Evolutionary conservation across 2,888 invertebrate genomes (phyloP), one percentile per base, ranked within the genome.

Genomic region (Orthosia incerta): DNA sequence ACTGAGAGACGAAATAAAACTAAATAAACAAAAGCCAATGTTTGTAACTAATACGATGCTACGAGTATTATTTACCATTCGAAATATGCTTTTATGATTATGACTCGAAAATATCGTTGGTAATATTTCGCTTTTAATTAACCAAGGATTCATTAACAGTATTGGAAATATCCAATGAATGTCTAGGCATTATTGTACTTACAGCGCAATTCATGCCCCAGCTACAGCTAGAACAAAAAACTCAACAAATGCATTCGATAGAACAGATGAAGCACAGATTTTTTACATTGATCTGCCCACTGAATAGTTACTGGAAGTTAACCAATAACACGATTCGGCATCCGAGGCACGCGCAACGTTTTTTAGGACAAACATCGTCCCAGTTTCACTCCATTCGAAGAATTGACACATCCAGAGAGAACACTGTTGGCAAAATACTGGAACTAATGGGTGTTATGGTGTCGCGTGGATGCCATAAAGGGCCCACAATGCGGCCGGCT

Each of bases 391-490:
- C 72, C 87, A 88, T 96, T 96, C 96, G 91, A 87, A 91, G 96
- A 96, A 96, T 81, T 85, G 82, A 84, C 83, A 87, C 81, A 82
- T 85, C 86, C 86, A 89, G 70, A 67, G 82, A 82, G 86, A 91
- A 89, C 83, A 85, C 86, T 95, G 94, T 94, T 95, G 94, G 91
- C 95, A 95, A 95, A 95, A 96, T 91, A 94, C 92, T 95, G 96
- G 93, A 95, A 96, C 95, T 92, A 96, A 96, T 96, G 90, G 80
- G 89, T 89, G 93, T 94, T 95, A 93, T 95, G 91, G 90, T 93
- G 96, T 95, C 96, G 96, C 96, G 96, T 96, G 96, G 96, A 93
- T 90, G 91, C 93, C 94, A 94, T 95, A 96, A 95, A 96, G 82
- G 91, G 80, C 86, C 95, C 95, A 95, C 95, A 95, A 95, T 92